These are phyloP conservation scores for Pholis gunnellus DNA, from an alignment of 2,113 vertebrate genomes.

Conservation along the genomic window DNA sequence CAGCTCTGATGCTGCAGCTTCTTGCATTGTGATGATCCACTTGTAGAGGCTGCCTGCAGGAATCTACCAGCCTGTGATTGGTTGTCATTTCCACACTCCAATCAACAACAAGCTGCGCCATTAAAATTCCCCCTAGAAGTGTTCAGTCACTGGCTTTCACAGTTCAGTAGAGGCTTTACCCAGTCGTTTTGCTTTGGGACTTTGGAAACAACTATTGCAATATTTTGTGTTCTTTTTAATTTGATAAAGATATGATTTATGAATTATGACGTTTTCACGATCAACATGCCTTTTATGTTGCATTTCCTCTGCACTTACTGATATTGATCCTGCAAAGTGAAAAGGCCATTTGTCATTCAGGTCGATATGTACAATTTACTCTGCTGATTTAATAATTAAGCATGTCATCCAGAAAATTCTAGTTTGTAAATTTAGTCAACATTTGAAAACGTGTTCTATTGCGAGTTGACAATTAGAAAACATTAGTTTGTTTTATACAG, in stretches of 20 bases:
- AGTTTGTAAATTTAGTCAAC: background rate
- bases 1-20: conserved; percentile 34
- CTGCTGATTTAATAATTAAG: background rate
- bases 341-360: background rate
- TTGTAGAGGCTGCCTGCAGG: conserved; percentile 32
- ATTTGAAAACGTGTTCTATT: background rate
- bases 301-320: background rate
- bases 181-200: background rate
- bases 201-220: background rate
- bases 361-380: background rate
- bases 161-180: conserved; percentile 1
- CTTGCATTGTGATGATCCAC: conserved; percentile 42
- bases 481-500: too few relatives aligned
- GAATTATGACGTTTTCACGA: background rate
- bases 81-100: conserved; percentile 48
- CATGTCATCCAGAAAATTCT: background rate
- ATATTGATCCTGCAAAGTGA: background rate
- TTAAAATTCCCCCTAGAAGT: conserved; percentile 1
- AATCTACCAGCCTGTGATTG: conserved; percentile 40
- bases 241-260: background rate
- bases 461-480: background rate
- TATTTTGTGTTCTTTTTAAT: background rate
- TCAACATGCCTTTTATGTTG: background rate
- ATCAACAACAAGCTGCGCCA: conserved; percentile 56
- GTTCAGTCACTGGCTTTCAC: conserved; percentile 1